Evolutionary conservation across 2,797 vertebrate genomes (phyloP).

Genomic region (Lagocephalus sceleratus): DNA sequence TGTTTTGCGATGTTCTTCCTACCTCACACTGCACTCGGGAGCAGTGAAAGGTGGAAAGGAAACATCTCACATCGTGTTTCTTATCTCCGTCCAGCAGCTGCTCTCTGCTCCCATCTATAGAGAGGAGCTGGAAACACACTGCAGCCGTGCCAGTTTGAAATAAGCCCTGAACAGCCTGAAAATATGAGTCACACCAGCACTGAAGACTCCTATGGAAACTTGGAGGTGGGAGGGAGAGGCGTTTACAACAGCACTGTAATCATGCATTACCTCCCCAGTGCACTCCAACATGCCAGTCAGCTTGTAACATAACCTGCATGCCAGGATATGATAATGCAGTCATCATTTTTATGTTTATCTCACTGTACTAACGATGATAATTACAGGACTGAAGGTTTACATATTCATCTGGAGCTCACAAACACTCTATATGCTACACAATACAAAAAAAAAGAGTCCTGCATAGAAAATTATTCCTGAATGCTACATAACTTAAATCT

Average conservation of each 20-base stretch:
- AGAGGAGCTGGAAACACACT: conserved; percentile 62
- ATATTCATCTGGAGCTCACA: no score
- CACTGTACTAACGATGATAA: not conserved
- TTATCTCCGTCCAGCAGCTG: conserved; percentile 86
- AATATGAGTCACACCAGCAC: conserved; percentile 2
- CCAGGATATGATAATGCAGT: conserved; percentile 4
- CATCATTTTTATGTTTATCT: conserved; percentile 9
- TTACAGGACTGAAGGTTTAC: conserved; percentile 1
- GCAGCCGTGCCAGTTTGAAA: conserved; percentile 50
- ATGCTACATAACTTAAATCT: not conserved
- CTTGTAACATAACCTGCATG: conserved; percentile 27
- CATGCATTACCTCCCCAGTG: conserved; percentile 53
- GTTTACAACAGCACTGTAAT: conserved; percentile 58
- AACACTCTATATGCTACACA: no score
- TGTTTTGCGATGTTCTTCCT: conserved; percentile 77
- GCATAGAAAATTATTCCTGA: no score
- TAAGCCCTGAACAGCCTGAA: conserved; percentile 27
- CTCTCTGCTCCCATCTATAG: conserved; percentile 75
- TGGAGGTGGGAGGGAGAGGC: not conserved
- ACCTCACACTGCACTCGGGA: conserved; percentile 67
- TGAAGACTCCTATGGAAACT: conserved; percentile 21
- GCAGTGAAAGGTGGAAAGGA: conserved; percentile 71
- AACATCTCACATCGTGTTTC: conserved; percentile 61
- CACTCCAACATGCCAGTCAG: conserved; percentile 25
- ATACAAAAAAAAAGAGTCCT: no score